A percentile compares a stretch with the other conserved stretches of the same genome.
These are phyloP conservation scores for Chaetodon trifascialis DNA, from an alignment of 2,113 vertebrate species.

Conservation along the genomic window DNA sequence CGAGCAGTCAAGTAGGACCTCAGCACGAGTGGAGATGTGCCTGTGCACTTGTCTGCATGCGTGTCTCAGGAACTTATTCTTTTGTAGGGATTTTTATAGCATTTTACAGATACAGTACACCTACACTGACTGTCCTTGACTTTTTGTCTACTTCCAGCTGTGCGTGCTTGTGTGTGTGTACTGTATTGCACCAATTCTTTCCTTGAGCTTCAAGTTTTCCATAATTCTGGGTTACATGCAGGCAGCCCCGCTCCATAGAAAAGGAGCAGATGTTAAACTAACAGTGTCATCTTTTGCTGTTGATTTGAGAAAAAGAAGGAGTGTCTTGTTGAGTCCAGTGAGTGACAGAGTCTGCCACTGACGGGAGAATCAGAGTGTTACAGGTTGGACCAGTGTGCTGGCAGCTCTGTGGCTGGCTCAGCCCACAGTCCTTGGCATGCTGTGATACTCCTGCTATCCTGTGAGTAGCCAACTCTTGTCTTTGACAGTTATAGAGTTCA, in stretches of 20 bases:
- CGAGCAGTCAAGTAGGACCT: constrained; percentile 25
- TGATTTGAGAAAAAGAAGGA: background rate
- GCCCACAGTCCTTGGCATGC: constrained; percentile 16
- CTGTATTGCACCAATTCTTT: background rate
- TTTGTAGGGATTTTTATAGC: background rate
- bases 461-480: constrained; percentile 16
- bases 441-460: background rate
- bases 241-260: background rate
- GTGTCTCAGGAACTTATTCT: constrained; percentile 3
- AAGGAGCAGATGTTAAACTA: background rate
- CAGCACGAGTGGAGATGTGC: background rate
- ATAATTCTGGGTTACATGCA: background rate
- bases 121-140: background rate
- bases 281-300: background rate
- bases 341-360: background rate
- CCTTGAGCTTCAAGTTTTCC: background rate
- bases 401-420: constrained; percentile 6
- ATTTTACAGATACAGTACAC: background rate
- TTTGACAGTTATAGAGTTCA: constrained; percentile 44
- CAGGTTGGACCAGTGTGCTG: constrained; percentile 17
- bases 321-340: background rate
- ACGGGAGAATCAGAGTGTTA: constrained; percentile 7
- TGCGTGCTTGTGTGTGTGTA: background rate
- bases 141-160: background rate
- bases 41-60: constrained; percentile 2